Base-by-base conservation (phyloP, 2,797 vertebrate species). In the Smutsia gigantea region DNA sequence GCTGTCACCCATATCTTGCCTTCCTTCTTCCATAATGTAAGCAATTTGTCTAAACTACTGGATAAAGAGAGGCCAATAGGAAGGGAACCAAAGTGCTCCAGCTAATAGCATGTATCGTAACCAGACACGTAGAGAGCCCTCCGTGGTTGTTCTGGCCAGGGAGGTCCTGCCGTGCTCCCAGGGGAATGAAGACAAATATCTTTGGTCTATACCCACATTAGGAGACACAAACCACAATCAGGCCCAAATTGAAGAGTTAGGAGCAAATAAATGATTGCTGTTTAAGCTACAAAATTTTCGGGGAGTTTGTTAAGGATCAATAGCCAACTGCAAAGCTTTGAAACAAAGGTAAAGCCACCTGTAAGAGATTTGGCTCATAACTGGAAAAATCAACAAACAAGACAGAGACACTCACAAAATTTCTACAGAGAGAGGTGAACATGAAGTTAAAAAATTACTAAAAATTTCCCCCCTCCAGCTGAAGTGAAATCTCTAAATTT, bases 401-500 rank as follows among this genome's bases (percentile, higher is more conserved):
- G 3, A 69, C 4, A 69, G 11, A 61, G 2, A 8, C 5, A 64
- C 46, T 34, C 25, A 77, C 18, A 78, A 87, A 69, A 83, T 5
- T 1, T 64, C 49, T 64, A 21, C 10, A 64, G 25, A 87, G 12
- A 84, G 7, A 83, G 13, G 15, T 55, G 18, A 55, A 2, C 13
- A 88, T 66, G 23, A 59, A 85, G 18, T 27, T 78, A 8, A 66
- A 85, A 66, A 18, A 94, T 25, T 68, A 27, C 13, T 5, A 53
- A 64, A 29, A 95, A 57, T 0, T 4, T 1, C 5, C 68, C 2
- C 5, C 34, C 5, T 90, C 51, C 53, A 64, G 18, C n/a, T 69
- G 31, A 83, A 53, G n/a, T 77, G 77, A 69, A 95, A 95, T 72
- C 93, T 68, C 31, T 42, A 21, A 77, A 77, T 87, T 55, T 37